Percentiles rank a stretch among this genome's conserved stretches.
phyloP scores from a whole-genome alignment of 2,888 invertebrate species.

The Copidosoma aretas region DNA sequence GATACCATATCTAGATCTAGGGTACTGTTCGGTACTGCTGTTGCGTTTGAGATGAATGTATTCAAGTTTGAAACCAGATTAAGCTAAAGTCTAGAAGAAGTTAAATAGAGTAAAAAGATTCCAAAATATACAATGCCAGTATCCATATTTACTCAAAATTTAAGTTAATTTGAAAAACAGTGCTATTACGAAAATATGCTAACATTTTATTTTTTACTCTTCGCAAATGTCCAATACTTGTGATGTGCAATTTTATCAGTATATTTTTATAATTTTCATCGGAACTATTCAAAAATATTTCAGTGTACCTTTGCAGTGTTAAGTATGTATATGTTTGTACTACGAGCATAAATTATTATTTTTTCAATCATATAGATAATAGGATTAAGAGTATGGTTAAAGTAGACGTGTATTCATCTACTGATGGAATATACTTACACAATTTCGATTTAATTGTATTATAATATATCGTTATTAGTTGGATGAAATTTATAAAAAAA shows the following conservation, averaged over 20 bases:
- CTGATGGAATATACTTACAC: no score
- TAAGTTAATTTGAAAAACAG: background rate
- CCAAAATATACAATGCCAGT: no score
- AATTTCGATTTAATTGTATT: no score
- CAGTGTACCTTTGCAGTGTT: conserved; percentile 34
- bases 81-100: no score
- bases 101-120: no score
- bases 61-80: no score
- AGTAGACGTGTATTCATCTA: no score
- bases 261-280: conserved; percentile 1
- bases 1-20: background rate
- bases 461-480: no score
- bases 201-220: background rate
- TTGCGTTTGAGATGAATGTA: background rate
- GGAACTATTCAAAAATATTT: conserved; percentile 7
- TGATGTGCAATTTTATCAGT: conserved; percentile 1
- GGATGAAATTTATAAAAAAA: no score
- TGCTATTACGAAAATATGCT: conserved; percentile 13
- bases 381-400: background rate
- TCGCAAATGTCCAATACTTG: no score
- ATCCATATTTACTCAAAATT: background rate
- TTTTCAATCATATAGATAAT: background rate
- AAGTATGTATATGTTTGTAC: conserved; percentile 14
- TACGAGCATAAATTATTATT: background rate
- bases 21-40: no score